Evolutionary conservation across 2,888 invertebrate genomes (phyloP).

Genomic region (Amblyteles armatorius): DNA sequence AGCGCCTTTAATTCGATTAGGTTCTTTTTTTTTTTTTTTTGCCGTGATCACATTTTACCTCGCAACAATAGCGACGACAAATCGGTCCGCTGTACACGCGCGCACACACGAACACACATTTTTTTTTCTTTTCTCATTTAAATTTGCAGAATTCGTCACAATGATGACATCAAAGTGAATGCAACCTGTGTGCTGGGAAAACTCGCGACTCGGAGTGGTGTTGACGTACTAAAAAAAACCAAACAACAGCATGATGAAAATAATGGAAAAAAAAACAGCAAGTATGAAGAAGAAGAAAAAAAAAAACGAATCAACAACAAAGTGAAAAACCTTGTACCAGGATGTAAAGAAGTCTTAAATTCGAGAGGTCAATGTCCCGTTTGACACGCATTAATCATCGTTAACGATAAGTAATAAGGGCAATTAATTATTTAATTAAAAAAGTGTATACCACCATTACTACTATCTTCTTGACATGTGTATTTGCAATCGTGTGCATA

Average conservation of each 20-base stretch:
- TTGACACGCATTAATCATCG: constrained; percentile 84
- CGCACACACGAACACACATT: neutral
- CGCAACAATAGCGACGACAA: neutral
- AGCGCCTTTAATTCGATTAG: constrained; percentile 44
- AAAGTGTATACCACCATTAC: constrained; percentile 78
- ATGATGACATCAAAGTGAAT: constrained; percentile 99
- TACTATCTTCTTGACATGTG: constrained; percentile 66
- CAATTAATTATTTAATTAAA: constrained; percentile 84
- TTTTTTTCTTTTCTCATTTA: constrained; percentile 76
- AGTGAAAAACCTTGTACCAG: constrained; percentile 84
- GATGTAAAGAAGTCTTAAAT: constrained; percentile 83
- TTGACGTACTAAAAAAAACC: constrained; percentile 86
- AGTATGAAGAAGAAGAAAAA: constrained; percentile 85
- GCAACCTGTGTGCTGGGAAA: constrained; percentile 88
- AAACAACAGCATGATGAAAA: constrained; percentile 85
- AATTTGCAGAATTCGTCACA: constrained; percentile 97
- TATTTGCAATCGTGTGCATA: constrained; percentile 65
- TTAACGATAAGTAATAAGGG: constrained; percentile 84
- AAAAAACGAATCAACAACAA: constrained; percentile 87
- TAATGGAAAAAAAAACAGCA: constrained; percentile 80
- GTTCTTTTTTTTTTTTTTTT: neutral
- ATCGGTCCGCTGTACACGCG: neutral
- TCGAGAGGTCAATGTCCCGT: constrained; percentile 81
- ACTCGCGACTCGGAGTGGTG: constrained; percentile 88
- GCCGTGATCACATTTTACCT: neutral